These are phyloP conservation scores for Timandra comae DNA, from an alignment of 2,888 invertebrate genomes.

Conservation along the genomic window DNA sequence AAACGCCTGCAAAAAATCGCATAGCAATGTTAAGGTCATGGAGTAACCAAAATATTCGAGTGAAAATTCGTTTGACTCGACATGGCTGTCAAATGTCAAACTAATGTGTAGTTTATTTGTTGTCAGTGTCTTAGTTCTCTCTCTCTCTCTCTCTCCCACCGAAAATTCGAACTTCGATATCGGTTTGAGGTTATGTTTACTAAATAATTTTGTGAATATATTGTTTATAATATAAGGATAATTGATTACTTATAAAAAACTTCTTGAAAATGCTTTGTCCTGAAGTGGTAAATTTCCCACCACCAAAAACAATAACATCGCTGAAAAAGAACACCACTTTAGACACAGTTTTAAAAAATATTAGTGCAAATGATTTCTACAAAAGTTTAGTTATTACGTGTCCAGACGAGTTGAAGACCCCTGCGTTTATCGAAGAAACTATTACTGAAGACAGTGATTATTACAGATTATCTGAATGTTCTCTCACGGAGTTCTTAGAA, in stretches of 20 bases:
- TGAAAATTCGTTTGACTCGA: too few relatives aligned
- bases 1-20: too few relatives aligned
- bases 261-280: slow-evolving; percentile 45
- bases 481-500: slow-evolving; percentile 47
- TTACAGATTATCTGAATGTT: slow-evolving; percentile 44
- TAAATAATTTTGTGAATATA: background rate
- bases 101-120: too few relatives aligned
- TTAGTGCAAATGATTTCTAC: slow-evolving; percentile 54
- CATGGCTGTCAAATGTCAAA: too few relatives aligned
- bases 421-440: slow-evolving; percentile 39
- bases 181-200: too few relatives aligned
- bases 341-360: slow-evolving; percentile 27
- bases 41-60: too few relatives aligned
- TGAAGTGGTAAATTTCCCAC: slow-evolving; percentile 54
- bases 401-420: slow-evolving; percentile 54
- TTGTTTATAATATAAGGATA: background rate
- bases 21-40: too few relatives aligned
- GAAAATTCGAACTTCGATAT: too few relatives aligned
- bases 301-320: slow-evolving; percentile 47
- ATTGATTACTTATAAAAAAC: background rate
- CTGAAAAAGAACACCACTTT: slow-evolving; percentile 33
- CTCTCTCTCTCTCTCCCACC: too few relatives aligned
- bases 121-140: too few relatives aligned
- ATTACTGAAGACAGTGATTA: slow-evolving; percentile 53
- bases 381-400: slow-evolving; percentile 55